These are phyloP conservation scores for Epistrophella euchroma DNA, from an alignment of 2,888 invertebrate genomes.

Conservation along the genomic window DNA sequence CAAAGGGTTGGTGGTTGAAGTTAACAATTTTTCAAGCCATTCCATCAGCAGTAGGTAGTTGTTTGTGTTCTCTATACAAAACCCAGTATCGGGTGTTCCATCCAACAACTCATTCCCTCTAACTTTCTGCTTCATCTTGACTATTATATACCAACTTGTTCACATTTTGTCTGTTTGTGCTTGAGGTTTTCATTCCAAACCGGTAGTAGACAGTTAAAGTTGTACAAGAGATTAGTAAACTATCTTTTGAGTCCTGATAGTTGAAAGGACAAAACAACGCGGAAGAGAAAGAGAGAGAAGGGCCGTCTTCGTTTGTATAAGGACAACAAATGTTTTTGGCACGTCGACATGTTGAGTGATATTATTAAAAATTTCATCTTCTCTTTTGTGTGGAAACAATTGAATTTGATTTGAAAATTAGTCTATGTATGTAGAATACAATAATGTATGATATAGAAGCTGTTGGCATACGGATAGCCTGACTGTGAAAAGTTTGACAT, in stretches of 20 bases:
- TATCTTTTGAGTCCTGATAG: conserved; percentile 21
- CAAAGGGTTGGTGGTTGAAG: conserved; percentile 18
- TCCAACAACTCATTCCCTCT: not conserved
- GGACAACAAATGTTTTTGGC: conserved; percentile 55
- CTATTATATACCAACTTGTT: not conserved
- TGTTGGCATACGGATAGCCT: not conserved
- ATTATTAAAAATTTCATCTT: conserved; percentile 31
- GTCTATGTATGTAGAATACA: not conserved
- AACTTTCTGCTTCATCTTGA: not conserved
- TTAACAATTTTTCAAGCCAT: conserved; percentile 26
- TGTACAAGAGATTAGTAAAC: conserved; percentile 52
- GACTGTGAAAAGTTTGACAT: conserved; percentile 10
- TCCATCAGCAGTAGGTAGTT: conserved; percentile 4
- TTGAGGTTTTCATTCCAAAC: conserved; percentile 40
- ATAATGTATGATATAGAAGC: not conserved
- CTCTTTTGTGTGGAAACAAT: not conserved
- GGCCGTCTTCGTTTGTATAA: conserved; percentile 18
- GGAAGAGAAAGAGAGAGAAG: conserved; percentile 9
- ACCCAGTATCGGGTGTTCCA: conserved; percentile 34
- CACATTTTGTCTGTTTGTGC: conserved; percentile 43
- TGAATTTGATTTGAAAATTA: conserved; percentile 11
- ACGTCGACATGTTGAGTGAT: conserved; percentile 59
- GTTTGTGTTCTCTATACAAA: conserved; percentile 16
- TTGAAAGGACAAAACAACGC: conserved; percentile 48
- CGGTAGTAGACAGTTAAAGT: conserved; percentile 26